phyloP scores from a whole-genome alignment of 35 echinoderm and acorn worm genomes.

The Acanthaster planci region DNA sequence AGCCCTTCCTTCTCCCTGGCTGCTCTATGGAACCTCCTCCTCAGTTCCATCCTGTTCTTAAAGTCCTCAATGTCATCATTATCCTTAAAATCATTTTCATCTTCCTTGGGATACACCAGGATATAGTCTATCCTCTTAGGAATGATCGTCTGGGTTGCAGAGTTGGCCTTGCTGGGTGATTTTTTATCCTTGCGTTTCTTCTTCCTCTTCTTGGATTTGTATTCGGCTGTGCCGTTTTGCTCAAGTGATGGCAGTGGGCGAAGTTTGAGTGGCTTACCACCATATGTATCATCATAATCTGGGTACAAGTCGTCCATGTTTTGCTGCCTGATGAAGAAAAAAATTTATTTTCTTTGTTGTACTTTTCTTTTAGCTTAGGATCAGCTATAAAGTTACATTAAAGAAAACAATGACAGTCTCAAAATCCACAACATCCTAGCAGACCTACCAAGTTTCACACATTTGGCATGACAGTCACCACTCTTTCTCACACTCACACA shows the following conservation, averaged over 20 bases:
- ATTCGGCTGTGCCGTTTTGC: constrained; percentile 6
- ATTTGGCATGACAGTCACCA: too few species aligned
- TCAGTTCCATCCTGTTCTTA: constrained; percentile 33
- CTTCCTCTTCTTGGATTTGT: constrained; percentile 58
- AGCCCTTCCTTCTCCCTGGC: constrained; percentile 59
- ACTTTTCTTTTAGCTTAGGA: not conserved
- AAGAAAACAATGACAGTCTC: not conserved
- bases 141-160: constrained; percentile 27
- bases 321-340: not conserved
- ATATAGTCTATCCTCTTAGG: constrained; percentile 89
- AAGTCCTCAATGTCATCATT: constrained; percentile 60
- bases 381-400: not conserved
- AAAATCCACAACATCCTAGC: not conserved
- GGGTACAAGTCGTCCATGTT: constrained; percentile 18
- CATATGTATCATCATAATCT: constrained; percentile 62
- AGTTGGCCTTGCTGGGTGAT: not conserved
- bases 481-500: too few species aligned
- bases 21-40: constrained; percentile 59
- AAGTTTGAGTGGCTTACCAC: constrained; percentile 40
- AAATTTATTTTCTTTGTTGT: not conserved
- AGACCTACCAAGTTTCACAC: not conserved
- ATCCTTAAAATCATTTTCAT: constrained; percentile 46
- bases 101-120: constrained; percentile 67
- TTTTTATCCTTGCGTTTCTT: constrained; percentile 63
- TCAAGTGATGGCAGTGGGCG: constrained; percentile 25